Conservation (phyloP, 2,888 invertebrate species). For the Philonicus albiceps region DNA sequence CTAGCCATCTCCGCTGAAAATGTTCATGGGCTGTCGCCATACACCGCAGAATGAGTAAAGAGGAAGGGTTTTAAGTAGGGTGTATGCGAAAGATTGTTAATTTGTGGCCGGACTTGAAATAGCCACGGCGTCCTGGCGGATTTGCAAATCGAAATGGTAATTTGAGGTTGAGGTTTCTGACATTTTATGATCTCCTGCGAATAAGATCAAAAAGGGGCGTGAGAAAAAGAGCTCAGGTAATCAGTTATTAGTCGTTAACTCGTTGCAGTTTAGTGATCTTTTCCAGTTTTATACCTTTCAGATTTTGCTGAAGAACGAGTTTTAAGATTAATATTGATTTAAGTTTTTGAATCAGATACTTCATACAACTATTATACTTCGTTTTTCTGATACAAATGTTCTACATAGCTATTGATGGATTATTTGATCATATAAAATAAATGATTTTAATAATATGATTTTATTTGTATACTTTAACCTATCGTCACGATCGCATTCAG, state of each 20-base stretch:
- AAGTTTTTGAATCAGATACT: background rate
- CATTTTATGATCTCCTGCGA: constrained; percentile 8
- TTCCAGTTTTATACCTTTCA: background rate
- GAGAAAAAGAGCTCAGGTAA: constrained; percentile 6
- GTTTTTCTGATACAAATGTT: too few species aligned
- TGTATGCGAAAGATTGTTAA: background rate
- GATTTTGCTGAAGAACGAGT: background rate
- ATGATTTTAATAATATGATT: too few species aligned
- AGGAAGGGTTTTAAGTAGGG: background rate
- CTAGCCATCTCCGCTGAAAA: background rate
- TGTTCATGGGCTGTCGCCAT: background rate
- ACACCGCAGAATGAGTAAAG: background rate
- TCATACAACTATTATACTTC: background rate
- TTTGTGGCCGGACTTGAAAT: constrained; percentile 7
- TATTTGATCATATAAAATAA: too few species aligned
- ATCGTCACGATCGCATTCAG: too few species aligned
- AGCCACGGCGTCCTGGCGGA: background rate
- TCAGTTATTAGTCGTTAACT: constrained; percentile 6
- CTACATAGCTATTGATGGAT: too few species aligned
- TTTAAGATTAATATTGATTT: background rate
- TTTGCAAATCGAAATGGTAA: constrained; percentile 20
- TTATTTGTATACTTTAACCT: too few species aligned
- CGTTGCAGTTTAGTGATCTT: background rate
- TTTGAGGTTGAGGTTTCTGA: constrained; percentile 18
- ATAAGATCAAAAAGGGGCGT: constrained; percentile 22